Evolutionary conservation across 2,888 invertebrate species (phyloP).

Genomic region (Diploptera punctata): DNA sequence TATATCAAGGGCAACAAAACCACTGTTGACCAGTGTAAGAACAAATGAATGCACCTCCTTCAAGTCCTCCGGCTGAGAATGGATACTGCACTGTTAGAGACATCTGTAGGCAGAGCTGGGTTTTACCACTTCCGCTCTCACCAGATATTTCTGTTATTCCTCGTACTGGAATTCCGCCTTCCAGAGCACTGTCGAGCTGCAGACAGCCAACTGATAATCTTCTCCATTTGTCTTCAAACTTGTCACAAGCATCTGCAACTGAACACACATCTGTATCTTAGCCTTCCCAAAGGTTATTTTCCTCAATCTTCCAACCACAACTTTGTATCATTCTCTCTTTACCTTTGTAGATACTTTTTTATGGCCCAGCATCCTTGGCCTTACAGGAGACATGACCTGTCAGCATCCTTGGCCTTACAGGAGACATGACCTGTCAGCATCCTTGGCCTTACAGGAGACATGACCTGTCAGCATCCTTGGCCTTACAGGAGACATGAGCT

Average conservation of each 20-base stretch:
- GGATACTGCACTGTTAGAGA: slow-evolving; percentile 69
- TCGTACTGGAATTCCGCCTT: slow-evolving; percentile 71
- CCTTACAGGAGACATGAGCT: too few relatives aligned
- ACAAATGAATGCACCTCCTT: slow-evolving; percentile 53
- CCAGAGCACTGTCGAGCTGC: slow-evolving; percentile 64
- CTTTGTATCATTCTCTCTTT: too few relatives aligned
- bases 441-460: too few relatives aligned
- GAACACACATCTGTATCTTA: neutral
- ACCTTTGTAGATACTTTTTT: too few relatives aligned
- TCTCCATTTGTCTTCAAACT: neutral
- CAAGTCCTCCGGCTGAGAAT: slow-evolving; percentile 59
- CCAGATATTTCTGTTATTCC: slow-evolving; percentile 81
- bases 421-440: too few relatives aligned
- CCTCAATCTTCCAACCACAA: neutral
- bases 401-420: too few relatives aligned
- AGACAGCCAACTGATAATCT: slow-evolving; percentile 61
- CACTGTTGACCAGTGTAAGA: too few relatives aligned
- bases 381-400: too few relatives aligned
- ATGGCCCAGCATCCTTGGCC: too few relatives aligned
- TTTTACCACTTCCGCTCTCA: slow-evolving; percentile 83
- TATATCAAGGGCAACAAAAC: too few relatives aligned
- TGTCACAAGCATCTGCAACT: neutral
- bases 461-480: too few relatives aligned
- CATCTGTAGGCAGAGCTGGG: slow-evolving; percentile 78
- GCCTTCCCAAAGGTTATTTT: neutral